Base-by-base conservation (phyloP, 2,113 vertebrate genomes). In the Scolopax mira region DNA sequence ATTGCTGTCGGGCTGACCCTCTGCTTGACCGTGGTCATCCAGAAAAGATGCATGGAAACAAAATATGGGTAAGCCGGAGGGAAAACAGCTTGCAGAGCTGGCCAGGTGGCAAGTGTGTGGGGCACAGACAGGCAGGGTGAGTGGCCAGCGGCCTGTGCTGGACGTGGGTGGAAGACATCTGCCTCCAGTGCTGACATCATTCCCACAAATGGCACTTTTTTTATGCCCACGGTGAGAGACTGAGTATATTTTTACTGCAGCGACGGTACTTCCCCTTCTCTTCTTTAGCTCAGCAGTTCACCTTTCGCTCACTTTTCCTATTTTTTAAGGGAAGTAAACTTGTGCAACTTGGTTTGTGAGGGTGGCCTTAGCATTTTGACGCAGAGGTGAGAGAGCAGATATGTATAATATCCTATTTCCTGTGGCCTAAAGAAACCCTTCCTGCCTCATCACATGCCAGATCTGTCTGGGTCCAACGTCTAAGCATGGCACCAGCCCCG, bases 11-110 rank as follows among this genome's bases (percentile, higher is more conserved):
- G 99, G 18, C 33, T 99, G 19, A 28, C 98, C 95, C 94, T 99
- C 35, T 98, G 98, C 91, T 93, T 94, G 30, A 97, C 96, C 1
- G 87, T 99, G 81, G 97, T 98, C 79, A 74, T 98, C 85, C 98
- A 96, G 81, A 98, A 97, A 78, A 97, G 98, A 96, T 95, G 97
- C 2, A 89, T 96, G 88, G 98, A 98, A 70, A 98, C 97, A 6
- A 98, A 95, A 54, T 98, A 99, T 2, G 97, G 98, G 99, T 99
- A 96, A 97, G 98, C 85, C 6, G 10, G 25, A 37, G 15, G 69
- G 72, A 37, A 18, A 27, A 14, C 11, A 7, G 61, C 18, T 52
- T 19, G 27, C 15, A 7, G 46, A 30, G 18, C 65, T 60, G 37
- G 49, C 48, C 3, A 2, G 30, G 9, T 18, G 2, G 6, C 23